phyloP scores from a whole-genome alignment of 2,113 vertebrate genomes.

The Girardinichthys multiradiatus region DNA sequence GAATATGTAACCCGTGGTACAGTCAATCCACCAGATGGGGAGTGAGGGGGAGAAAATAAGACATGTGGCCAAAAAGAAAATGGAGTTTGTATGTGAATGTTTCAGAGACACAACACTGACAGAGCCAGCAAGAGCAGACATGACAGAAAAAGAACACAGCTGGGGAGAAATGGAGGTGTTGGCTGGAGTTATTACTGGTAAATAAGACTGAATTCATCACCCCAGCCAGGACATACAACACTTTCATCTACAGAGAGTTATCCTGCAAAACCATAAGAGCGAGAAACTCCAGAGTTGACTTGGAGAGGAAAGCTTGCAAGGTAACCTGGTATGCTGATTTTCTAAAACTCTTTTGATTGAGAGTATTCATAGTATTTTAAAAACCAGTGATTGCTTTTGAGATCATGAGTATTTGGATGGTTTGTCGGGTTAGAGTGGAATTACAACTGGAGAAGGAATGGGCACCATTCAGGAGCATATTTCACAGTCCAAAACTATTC shows the following conservation, averaged over 20 bases:
- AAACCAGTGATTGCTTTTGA: too few relatives aligned
- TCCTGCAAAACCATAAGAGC: too few relatives aligned
- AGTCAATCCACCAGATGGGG: slow-evolving; percentile 64
- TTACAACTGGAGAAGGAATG: too few relatives aligned
- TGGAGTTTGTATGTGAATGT: background rate
- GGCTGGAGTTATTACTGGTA: slow-evolving; percentile 2
- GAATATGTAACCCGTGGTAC: slow-evolving; percentile 71
- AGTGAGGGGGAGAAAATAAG: slow-evolving; percentile 30
- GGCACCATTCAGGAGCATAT: too few relatives aligned
- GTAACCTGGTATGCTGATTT: too few relatives aligned
- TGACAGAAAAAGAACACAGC: background rate
- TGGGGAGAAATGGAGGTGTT: background rate
- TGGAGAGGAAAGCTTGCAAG: background rate
- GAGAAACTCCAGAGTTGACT: background rate
- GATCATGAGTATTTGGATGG: too few relatives aligned
- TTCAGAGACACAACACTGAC: slow-evolving; percentile 14
- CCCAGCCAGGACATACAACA: background rate
- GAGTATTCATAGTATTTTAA: too few relatives aligned
- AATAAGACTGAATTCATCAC: slow-evolving; percentile 11
- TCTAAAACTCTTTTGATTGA: too few relatives aligned
- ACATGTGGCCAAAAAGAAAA: slow-evolving; percentile 35
- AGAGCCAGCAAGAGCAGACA: slow-evolving; percentile 13
- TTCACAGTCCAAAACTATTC: background rate
- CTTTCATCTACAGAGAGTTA: background rate
- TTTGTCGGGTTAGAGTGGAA: too few relatives aligned